Conservation (phyloP, 2,113 vertebrate genomes). For the Nicator chloris region DNA sequence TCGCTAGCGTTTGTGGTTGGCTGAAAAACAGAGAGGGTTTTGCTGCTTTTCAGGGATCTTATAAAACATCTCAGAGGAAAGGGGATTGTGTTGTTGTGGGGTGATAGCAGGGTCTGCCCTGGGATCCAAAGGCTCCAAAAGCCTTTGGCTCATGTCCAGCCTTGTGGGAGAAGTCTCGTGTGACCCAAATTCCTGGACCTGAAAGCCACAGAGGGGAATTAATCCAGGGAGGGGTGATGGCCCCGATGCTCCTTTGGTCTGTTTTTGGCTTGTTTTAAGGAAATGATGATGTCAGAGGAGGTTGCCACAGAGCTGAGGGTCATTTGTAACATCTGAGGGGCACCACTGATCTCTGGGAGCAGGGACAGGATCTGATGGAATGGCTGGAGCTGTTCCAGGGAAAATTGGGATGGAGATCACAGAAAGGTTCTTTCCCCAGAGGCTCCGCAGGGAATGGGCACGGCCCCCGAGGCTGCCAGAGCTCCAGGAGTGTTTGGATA, state of each 20-base stretch:
- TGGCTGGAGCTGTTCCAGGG: not conserved
- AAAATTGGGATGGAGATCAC: not conserved
- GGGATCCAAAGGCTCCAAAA: not conserved
- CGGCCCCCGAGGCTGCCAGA: not conserved
- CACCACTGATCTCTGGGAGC: not conserved
- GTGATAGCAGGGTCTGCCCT: rapidly evolving
- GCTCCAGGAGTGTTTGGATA: not conserved
- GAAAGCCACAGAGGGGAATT: not conserved
- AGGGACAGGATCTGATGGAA: not conserved
- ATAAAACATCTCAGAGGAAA: rapidly evolving
- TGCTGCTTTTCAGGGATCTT: not conserved
- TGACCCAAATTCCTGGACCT: not conserved
- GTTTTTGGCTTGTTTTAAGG: not conserved
- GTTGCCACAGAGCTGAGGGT: not conserved
- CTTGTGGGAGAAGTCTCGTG: not conserved
- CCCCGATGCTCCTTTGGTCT: rapidly evolving
- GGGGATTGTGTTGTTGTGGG: rapidly evolving
- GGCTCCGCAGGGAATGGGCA: not conserved
- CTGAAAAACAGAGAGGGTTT: rapidly evolving
- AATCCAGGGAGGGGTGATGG: too few species aligned
- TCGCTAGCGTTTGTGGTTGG: rapidly evolving
- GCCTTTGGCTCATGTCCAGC: not conserved
- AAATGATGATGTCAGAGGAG: not conserved
- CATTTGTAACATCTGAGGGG: not conserved
- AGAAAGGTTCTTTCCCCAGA: not conserved